These are phyloP conservation scores for Pachyseris speciosa DNA, from an alignment of 64 coral and sea anemone genomes.

Conservation along the genomic window DNA sequence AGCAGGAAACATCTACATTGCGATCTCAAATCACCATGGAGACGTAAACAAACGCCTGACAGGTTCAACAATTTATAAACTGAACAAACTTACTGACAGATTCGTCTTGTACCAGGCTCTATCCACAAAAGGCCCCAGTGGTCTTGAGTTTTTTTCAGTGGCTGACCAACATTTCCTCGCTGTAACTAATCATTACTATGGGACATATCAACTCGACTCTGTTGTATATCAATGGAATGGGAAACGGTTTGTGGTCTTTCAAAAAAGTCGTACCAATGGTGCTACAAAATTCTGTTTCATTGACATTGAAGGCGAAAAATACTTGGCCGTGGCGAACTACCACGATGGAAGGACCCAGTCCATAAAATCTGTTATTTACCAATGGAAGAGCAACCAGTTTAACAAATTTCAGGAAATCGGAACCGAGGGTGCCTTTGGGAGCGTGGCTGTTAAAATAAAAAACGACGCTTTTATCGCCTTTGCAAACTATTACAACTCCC, in stretches of 20 bases:
- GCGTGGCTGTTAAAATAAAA: constrained; percentile 1
- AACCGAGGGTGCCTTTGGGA: background rate
- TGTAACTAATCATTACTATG: background rate
- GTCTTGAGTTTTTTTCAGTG: background rate
- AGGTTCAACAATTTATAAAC: background rate
- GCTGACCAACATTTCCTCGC: too few relatives aligned
- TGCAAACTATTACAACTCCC: too few relatives aligned
- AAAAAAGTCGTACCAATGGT: constrained; percentile 13
- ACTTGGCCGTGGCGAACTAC: too few relatives aligned
- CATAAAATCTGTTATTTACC: background rate
- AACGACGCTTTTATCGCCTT: background rate
- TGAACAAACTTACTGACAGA: background rate
- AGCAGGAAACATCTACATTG: background rate
- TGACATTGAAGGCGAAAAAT: background rate
- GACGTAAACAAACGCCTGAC: background rate
- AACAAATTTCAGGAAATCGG: too few relatives aligned
- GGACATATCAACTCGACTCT: background rate
- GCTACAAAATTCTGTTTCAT: background rate
- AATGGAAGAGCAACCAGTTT: background rate
- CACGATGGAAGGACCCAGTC: background rate
- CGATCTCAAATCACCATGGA: background rate
- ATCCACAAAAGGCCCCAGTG: background rate
- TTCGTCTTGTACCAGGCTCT: background rate
- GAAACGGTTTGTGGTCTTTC: background rate
- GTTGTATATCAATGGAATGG: background rate